Evolutionary conservation across 2,888 invertebrate species (phyloP), one percentile per base, ranked within the genome.

Genomic region (Subacronicta megacephala): DNA sequence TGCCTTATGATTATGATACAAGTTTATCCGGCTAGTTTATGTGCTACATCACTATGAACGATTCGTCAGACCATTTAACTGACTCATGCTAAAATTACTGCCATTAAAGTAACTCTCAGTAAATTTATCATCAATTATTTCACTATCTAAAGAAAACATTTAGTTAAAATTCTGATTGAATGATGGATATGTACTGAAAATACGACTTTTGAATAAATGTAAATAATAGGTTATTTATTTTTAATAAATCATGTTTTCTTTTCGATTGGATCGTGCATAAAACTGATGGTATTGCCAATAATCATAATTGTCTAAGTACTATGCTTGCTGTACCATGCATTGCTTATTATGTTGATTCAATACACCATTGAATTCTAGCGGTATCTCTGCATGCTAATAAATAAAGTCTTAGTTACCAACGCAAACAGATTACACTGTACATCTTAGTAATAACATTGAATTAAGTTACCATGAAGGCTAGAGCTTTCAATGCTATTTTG

Each of bases 111-210:
- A 36, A 36, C 16, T 42, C 44, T 29, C 54, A 40, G 50, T 43
- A 52, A 50, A 44, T 37, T 16, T 33, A 45, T 72, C 59, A 44
- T 62, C 40, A 54, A 60, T 72, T 52, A 68, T 56, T 47, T 50
- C 41, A 52, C 15, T 15, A n/a, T 36, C 20, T 15, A 33, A 44
- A n/a, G 17, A 35, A 44, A 18, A 37, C 2, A 20, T 46, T 55
- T 49, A 38, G 38, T 29, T 35, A 23, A 12, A 42, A 42, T 36
- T 29, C 16, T 44, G 16, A 6, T 20, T 6, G 20, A 20, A 20
- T 20, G 3, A 3, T 26, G 26, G 26, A 26, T 26, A 26, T 26
- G 9, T 26, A 23, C 23, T 23, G 9, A 9, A 20, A 20, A 7
- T 20, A 20, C 20, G 9, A 23, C 23, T 7, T 20, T 6, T 9